Conservation (phyloP, 2,113 vertebrate species). For the Nothobranchius furzeri region DNA sequence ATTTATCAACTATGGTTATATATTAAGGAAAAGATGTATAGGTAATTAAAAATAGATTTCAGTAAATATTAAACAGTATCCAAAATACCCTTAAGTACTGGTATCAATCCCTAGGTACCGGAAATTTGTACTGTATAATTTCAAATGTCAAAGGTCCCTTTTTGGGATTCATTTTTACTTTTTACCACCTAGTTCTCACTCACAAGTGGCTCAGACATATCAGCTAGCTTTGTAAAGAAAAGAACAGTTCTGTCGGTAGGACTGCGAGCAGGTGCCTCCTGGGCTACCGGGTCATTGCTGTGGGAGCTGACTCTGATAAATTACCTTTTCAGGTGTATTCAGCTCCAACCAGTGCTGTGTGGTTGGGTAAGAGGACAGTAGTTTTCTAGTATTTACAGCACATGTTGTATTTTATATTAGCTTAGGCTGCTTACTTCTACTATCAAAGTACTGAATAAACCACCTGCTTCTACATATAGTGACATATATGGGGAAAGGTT, state of each 20-base stretch:
- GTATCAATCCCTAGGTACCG: too few species aligned
- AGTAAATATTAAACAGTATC: too few species aligned
- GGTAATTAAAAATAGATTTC: too few species aligned
- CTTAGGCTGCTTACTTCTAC: neutral
- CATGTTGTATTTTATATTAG: neutral
- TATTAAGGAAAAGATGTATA: too few species aligned
- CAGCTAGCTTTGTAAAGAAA: slow-evolving; percentile 24
- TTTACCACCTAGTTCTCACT: slow-evolving; percentile 49
- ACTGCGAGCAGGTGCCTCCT: slow-evolving; percentile 43
- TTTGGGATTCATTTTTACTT: slow-evolving; percentile 55
- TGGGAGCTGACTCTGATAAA: slow-evolving; percentile 49
- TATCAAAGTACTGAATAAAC: neutral
- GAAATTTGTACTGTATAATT: too few species aligned
- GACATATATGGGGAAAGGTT: too few species aligned
- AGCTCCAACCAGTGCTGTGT: slow-evolving; percentile 31
- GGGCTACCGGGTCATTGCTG: slow-evolving; percentile 33
- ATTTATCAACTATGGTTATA: too few species aligned
- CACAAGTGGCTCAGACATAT: slow-evolving; percentile 42
- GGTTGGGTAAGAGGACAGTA: slow-evolving; percentile 16
- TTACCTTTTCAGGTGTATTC: slow-evolving; percentile 29
- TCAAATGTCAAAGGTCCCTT: neutral
- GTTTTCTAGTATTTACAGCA: neutral
- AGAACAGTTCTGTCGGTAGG: slow-evolving; percentile 19
- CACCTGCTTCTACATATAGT: neutral
- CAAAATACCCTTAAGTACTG: too few species aligned